Base-by-base conservation (phyloP, 2,888 invertebrate genomes). In the Linnaemya vulpina region DNA sequence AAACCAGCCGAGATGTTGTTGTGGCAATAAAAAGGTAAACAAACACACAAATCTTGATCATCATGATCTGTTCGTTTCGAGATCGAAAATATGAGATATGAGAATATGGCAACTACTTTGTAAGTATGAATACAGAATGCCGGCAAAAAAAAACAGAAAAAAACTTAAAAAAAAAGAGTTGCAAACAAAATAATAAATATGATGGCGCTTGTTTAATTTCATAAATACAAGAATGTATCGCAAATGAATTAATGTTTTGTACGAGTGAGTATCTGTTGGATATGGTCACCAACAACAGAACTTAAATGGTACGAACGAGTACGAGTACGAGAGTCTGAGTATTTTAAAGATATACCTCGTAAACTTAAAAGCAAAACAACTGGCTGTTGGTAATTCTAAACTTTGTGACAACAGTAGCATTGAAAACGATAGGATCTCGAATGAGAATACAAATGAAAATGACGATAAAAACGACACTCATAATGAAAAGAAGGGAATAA, bases 151-250 rank as follows among this genome's bases (percentile, higher is more conserved):
- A 38, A 75, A 63, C n/a, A 46, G 5, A 30, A 30, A 30, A 30
- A 30, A 30, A 30, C 30, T 3, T 5, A 5, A 25, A 55, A 25
- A 38, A 75, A 63, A 8, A 46, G 22, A 38, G n/a, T 10, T 25
- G 40, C 40, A 20, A 65, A 40, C 22, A 5, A 81, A 60, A 38
- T 70, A 35, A 77, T 65, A 51, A 83, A 70, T 81, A 84, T 81
- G 81, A 84, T 84, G 84, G 81, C 81, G 84, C 84, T 84, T 84
- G 67, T 84, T 84, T 58, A 71, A 71, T 76, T 76, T 76, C 67
- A 74, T 71, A 74, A 80, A 30, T 60, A 43, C 51, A 38, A 74
- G 40, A 43, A 38, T 65, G 55, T 58, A 49, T 55, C 17, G 53
- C 38, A 63, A 65, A 55, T 71, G 40, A 53, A 43, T 63, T 38